Percentiles rank a stretch among this genome's conserved stretches.
Evolutionary conservation across 1,140 invertebrate species (phyloP).

Genomic region (Myzus persicae): DNA sequence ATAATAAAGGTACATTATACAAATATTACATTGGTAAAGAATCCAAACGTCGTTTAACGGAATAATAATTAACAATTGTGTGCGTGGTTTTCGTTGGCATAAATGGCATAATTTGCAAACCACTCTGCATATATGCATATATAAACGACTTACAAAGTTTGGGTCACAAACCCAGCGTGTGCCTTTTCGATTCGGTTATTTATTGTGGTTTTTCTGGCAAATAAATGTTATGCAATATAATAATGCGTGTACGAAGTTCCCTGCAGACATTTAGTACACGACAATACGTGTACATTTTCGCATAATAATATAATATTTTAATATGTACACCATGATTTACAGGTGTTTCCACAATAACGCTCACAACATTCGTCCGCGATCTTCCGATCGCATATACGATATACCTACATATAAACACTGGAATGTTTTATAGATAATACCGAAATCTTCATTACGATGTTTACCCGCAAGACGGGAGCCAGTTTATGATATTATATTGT

Average conservation of each 20-base stretch:
- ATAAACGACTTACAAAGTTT: constrained; percentile 29
- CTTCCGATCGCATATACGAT: background rate
- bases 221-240: background rate
- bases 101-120: constrained; percentile 4
- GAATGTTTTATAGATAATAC: no score
- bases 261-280: background rate
- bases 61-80: background rate
- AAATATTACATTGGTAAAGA: background rate
- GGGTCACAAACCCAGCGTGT: background rate
- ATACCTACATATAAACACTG: no score
- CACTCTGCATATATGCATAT: background rate
- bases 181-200: constrained; percentile 36
- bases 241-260: background rate
- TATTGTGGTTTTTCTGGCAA: constrained; percentile 29
- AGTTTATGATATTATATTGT: no score
- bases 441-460: no score
- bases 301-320: background rate
- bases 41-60: background rate
- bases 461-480: no score
- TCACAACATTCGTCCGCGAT: background rate
- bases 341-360: background rate
- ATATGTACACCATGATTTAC: background rate
- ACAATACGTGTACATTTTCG: constrained; percentile 3
- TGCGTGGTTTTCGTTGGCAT: background rate
- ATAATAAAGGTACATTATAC: background rate